These are phyloP conservation scores for Agriopis leucophaearia DNA, from an alignment of 2,888 invertebrate species.

Conservation along the genomic window DNA sequence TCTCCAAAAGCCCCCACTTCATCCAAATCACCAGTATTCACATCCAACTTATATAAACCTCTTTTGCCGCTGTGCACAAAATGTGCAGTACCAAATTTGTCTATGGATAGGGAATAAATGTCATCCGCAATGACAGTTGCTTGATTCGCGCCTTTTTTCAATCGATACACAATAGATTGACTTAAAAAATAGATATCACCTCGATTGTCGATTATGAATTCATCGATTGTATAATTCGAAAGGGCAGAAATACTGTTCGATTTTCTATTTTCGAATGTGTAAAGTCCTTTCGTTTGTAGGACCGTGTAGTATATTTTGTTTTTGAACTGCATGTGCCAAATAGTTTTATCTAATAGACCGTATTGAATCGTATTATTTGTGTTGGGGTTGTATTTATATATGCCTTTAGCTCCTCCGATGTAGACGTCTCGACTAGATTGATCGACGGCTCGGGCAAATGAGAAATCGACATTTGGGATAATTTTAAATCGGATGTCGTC, in stretches of 20 bases:
- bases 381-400: conserved; percentile 62
- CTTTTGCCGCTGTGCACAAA: conserved; percentile 66
- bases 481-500: conserved; percentile 58
- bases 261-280: conserved; percentile 57
- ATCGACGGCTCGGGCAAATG: conserved; percentile 70
- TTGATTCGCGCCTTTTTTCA: conserved; percentile 61
- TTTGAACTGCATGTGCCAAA: conserved; percentile 71
- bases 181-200: conserved; percentile 70
- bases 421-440: conserved; percentile 63
- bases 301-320: conserved; percentile 65
- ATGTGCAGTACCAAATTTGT: conserved; percentile 62
- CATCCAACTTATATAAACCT: conserved; percentile 66
- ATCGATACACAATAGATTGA: conserved; percentile 59
- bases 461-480: conserved; percentile 63
- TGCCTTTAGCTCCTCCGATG: conserved; percentile 64
- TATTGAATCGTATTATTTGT: conserved; percentile 55
- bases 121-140: conserved; percentile 60
- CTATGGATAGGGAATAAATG: conserved; percentile 64
- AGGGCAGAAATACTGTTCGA: conserved; percentile 54
- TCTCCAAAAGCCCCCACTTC: conserved; percentile 66
- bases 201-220: conserved; percentile 68
- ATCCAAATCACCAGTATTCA: conserved; percentile 50
- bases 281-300: conserved; percentile 62
- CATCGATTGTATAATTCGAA: conserved; percentile 65
- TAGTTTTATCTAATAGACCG: conserved; percentile 63